phyloP scores from a whole-genome alignment of 2,113 vertebrate genomes.

The Carassius carassius region DNA sequence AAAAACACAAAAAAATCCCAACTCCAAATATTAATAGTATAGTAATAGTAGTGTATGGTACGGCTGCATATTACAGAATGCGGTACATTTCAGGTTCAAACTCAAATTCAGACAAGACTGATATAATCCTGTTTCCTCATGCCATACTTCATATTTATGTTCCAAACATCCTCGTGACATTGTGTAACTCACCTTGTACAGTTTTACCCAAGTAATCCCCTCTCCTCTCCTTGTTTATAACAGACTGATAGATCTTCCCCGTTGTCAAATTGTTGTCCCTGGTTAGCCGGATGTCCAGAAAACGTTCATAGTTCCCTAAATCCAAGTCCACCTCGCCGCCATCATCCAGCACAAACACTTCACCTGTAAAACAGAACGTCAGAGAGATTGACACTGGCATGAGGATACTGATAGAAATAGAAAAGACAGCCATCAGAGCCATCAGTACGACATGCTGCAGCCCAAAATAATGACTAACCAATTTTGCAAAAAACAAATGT shows the following conservation, averaged over 20 bases:
- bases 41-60: background rate
- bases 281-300: conserved; percentile 92
- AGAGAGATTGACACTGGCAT: background rate
- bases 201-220: conserved; percentile 97
- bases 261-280: conserved; percentile 96
- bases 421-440: background rate
- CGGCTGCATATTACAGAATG: background rate
- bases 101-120: background rate
- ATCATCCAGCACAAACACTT: conserved; percentile 95
- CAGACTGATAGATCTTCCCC: conserved; percentile 94
- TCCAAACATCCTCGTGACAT: background rate
- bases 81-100: background rate
- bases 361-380: conserved; percentile 73
- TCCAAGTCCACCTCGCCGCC: conserved; percentile 95
- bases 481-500: background rate
- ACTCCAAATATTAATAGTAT: background rate
- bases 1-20: background rate
- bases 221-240: conserved; percentile 94
- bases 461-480: background rate
- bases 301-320: conserved; percentile 94
- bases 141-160: background rate
- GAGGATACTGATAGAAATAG: background rate
- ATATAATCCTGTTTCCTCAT: background rate
- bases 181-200: conserved; percentile 83
- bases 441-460: background rate